A percentile compares a stretch with the other conserved stretches of the same genome.
Conservation (phyloP, 2,113 vertebrate species). For the Electrona antarctica region DNA sequence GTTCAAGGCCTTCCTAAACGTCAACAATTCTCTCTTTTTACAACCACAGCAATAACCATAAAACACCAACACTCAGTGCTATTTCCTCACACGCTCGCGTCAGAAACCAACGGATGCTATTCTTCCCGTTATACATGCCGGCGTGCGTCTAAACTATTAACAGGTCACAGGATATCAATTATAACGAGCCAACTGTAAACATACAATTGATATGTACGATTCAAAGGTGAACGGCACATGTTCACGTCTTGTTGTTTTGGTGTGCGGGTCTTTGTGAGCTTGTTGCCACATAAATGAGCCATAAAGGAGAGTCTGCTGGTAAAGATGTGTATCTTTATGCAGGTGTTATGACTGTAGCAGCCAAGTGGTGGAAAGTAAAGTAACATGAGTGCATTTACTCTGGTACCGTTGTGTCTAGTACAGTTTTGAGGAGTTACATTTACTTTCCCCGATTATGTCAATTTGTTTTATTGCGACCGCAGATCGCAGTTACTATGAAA, state of each 20-base stretch:
- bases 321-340: conserved; percentile 80
- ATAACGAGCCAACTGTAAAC: conserved; percentile 33
- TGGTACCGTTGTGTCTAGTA: too few species aligned
- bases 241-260: conserved; percentile 32
- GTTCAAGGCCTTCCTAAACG: conserved; percentile 41
- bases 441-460: too few species aligned
- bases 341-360: conserved; percentile 76
- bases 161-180: conserved; percentile 33
- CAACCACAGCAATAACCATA: conserved; percentile 60
- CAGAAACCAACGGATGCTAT: conserved; percentile 33
- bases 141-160: conserved; percentile 20
- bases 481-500: too few species aligned
- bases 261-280: conserved; percentile 48
- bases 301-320: conserved; percentile 70
- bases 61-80: conserved; percentile 46
- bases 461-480: too few species aligned
- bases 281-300: conserved; percentile 76
- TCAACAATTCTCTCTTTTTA: conserved; percentile 55
- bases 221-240: conserved; percentile 22
- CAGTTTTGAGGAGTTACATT: too few species aligned
- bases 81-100: conserved; percentile 58
- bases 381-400: too few species aligned
- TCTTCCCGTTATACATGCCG: conserved; percentile 33
- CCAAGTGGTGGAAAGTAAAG: too few species aligned
- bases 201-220: conserved; percentile 45